Evolutionary conservation across 2,888 invertebrate genomes (phyloP).

Genomic region (Leptura quadrifasciata): DNA sequence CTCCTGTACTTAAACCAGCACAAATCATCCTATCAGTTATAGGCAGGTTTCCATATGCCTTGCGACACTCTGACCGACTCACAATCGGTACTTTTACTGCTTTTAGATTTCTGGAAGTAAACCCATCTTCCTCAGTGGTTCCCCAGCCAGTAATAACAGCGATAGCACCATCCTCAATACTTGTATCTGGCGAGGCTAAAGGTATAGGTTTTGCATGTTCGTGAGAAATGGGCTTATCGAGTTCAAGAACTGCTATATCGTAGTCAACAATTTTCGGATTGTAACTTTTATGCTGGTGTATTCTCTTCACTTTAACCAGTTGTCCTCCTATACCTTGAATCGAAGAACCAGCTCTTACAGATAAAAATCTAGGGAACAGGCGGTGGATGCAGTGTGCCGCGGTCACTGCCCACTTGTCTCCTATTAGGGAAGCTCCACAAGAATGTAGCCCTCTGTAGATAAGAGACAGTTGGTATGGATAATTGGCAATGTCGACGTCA

Average conservation of each 20-base stretch:
- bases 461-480: slow-evolving; percentile 55
- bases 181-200: neutral
- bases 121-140: slow-evolving; percentile 22
- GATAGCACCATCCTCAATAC: neutral
- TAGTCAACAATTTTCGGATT: slow-evolving; percentile 30
- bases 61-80: slow-evolving; percentile 33
- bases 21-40: slow-evolving; percentile 76
- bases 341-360: slow-evolving; percentile 35
- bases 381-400: slow-evolving; percentile 34
- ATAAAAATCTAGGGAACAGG: slow-evolving; percentile 65
- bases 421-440: slow-evolving; percentile 58
- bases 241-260: slow-evolving; percentile 37
- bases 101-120: slow-evolving; percentile 33
- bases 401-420: slow-evolving; percentile 17
- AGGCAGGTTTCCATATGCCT: neutral
- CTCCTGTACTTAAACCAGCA: slow-evolving; percentile 75
- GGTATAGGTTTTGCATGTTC: slow-evolving; percentile 11
- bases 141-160: slow-evolving; percentile 39
- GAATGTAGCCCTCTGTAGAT: slow-evolving; percentile 31
- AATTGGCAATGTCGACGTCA: slow-evolving; percentile 50
- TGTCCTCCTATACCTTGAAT: slow-evolving; percentile 26
- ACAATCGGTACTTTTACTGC: slow-evolving; percentile 47
- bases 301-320: slow-evolving; percentile 30
- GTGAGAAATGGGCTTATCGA: neutral
- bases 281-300: slow-evolving; percentile 28